phyloP scores from a whole-genome alignment of 2,113 vertebrate species.

The Daboia siamensis region DNA sequence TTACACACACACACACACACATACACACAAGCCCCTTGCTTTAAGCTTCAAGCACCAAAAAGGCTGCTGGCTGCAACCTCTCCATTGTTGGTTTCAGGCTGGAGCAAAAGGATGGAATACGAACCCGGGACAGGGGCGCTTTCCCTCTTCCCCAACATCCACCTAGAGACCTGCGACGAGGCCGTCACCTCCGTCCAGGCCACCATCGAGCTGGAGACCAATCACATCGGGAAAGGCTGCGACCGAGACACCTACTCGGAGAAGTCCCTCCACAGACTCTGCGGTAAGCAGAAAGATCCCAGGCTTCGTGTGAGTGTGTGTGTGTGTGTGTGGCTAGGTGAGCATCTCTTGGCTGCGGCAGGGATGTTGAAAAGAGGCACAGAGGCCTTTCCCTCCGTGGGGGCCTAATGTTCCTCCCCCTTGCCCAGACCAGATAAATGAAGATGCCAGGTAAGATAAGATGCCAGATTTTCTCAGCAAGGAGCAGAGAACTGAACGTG shows the following conservation, averaged over 20 bases:
- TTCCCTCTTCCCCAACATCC: slow-evolving; percentile 88
- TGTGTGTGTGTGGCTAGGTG: fast-evolving
- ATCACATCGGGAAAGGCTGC: slow-evolving; percentile 95
- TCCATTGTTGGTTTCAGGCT: slow-evolving; percentile 68
- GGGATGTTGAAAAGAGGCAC: not conserved
- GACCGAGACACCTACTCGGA: slow-evolving; percentile 98
- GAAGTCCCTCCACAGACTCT: slow-evolving; percentile 93
- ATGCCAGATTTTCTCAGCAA: not conserved
- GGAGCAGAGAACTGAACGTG: not conserved
- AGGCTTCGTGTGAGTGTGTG: not conserved
- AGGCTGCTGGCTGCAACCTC: not conserved
- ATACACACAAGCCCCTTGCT: not conserved
- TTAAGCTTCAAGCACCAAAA: fast-evolving
- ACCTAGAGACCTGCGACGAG: slow-evolving; percentile 90
- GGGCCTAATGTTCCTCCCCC: not conserved
- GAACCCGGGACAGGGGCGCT: slow-evolving; percentile 92
- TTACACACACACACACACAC: too few relatives aligned
- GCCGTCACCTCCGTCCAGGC: slow-evolving; percentile 85
- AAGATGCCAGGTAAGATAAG: not conserved
- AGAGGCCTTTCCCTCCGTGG: not conserved
- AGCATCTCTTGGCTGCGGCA: not conserved
- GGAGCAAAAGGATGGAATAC: slow-evolving; percentile 91
- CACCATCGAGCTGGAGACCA: slow-evolving; percentile 89
- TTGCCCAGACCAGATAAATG: not conserved
- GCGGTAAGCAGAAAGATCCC: slow-evolving; percentile 72